Evolutionary conservation across 2,113 vertebrate genomes (phyloP), one percentile per base, ranked within the genome.

Genomic region (Oryzias woworae): DNA sequence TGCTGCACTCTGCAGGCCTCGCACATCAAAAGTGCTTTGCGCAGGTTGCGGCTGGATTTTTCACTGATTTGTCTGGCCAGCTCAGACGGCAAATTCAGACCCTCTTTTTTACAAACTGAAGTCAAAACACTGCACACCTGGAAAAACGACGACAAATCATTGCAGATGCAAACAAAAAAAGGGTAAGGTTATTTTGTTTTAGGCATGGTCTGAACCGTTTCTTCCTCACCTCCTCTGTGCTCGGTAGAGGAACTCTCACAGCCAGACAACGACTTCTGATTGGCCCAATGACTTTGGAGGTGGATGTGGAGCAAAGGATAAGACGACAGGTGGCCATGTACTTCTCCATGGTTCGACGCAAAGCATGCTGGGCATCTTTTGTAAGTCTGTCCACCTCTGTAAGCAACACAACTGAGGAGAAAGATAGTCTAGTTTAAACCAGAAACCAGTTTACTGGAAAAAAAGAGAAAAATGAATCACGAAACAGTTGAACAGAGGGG

Each of bases 291-390:
- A 99, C 93, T 86, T 97, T 98, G n/a, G 97, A 99, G 51, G 96
- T 95, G 60, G 97, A 98, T 80, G 93, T 99, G 57, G 96, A 96
- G 88, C 94, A 98, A 58, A 99, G 85, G 80, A 98, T 95, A 78
- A 99, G 68, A 3, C 97, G 93, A 86, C 97, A 99, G 56, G 96
- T 98, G 0, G 90, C 76, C 96, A 98, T 98, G 66, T 99, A 98
- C 70, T 98, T 98, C 71, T 99, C 97, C 97, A 99, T 99, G 0
- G 97, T 99, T 55, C 97, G 94, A 41, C 96, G 92, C 89, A 99
- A 84, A 42, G 97, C 97, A 62, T 99, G 97, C 77, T 99, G 97
- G 49, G 96, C 97, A 0, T 99, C 97, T 84, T 95, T 98, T 2
- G 95, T 96, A 60, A 99, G 95, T 83, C 95, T 94, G 88, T 99